Evolutionary conservation across 1,140 invertebrate genomes (phyloP).

Genomic region (Drosophila pachea): DNA sequence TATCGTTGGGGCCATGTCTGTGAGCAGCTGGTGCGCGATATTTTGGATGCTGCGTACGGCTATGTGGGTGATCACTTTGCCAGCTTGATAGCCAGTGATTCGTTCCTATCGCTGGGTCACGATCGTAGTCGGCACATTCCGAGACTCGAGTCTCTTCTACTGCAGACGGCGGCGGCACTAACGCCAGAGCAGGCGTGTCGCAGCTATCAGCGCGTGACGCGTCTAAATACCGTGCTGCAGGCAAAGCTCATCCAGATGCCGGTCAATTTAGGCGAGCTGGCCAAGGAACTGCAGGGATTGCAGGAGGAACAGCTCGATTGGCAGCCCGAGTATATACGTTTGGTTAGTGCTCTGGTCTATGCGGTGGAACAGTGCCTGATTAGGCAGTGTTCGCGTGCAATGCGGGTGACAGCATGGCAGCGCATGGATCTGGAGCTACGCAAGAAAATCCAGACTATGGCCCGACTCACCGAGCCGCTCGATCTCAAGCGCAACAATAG

Average conservation of each 20-base stretch:
- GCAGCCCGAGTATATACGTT: conserved; percentile 75
- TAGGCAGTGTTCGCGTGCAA: conserved; percentile 82
- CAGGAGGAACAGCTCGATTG: conserved; percentile 78
- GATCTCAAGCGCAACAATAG: conserved; percentile 65
- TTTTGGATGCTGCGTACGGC: conserved; percentile 84
- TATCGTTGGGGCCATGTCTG: conserved; percentile 87
- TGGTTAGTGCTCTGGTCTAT: conserved; percentile 78
- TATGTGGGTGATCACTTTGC: conserved; percentile 85
- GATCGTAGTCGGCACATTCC: conserved; percentile 85
- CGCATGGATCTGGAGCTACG: conserved; percentile 83
- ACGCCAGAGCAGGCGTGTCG: conserved; percentile 86
- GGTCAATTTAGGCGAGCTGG: conserved; percentile 66
- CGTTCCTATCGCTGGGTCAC: conserved; percentile 83
- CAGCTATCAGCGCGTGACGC: conserved; percentile 81
- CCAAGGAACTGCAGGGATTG: conserved; percentile 68
- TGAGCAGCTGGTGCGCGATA: conserved; percentile 83
- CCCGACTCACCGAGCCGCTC: conserved; percentile 79
- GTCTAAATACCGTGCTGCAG: conserved; percentile 70
- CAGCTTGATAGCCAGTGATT: conserved; percentile 82
- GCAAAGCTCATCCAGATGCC: conserved; percentile 77
- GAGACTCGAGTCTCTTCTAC: conserved; percentile 83
- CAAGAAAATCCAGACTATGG: conserved; percentile 82
- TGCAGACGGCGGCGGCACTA: conserved; percentile 82
- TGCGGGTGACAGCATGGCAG: conserved; percentile 83
- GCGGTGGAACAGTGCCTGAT: conserved; percentile 83